Evolutionary conservation across 1,140 invertebrate species (phyloP).

Genomic region (Heliconius himera): DNA sequence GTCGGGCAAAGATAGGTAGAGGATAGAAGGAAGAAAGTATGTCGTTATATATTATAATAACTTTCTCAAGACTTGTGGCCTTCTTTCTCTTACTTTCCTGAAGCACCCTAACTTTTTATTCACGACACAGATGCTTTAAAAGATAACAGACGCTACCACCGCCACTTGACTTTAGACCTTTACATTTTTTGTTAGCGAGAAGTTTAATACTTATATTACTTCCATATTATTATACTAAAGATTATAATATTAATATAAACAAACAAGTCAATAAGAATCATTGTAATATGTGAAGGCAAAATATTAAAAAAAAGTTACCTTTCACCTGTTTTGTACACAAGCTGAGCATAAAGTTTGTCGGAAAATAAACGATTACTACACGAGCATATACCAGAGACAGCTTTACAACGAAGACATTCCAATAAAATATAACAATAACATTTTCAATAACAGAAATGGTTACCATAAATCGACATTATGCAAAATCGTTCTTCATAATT

Average conservation of each 20-base stretch:
- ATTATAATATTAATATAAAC: not conserved
- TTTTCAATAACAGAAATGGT: not conserved
- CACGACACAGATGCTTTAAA: slow-evolving; percentile 14
- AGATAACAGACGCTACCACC: slow-evolving; percentile 6
- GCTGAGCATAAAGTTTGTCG: too few species aligned
- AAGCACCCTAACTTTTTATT: slow-evolving; percentile 10
- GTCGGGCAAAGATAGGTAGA: not conserved
- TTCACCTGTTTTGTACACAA: too few species aligned
- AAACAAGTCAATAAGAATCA: too few species aligned
- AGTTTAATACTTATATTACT: not conserved
- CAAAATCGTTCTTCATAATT: not conserved
- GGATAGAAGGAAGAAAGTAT: not conserved
- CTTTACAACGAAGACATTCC: not conserved
- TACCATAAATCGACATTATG: not conserved
- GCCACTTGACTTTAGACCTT: not conserved
- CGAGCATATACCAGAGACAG: too few species aligned
- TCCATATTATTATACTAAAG: not conserved
- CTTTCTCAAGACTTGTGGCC: slow-evolving; percentile 3
- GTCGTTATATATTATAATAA: slow-evolving; percentile 13
- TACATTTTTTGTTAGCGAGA: not conserved
- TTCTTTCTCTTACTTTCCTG: slow-evolving; percentile 5
- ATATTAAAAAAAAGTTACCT: too few species aligned
- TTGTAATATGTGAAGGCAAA: too few species aligned
- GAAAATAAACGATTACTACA: too few species aligned
- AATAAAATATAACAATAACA: not conserved